phyloP scores from a whole-genome alignment of 23 tunicate genomes.

The Trididemnum clinides region DNA sequence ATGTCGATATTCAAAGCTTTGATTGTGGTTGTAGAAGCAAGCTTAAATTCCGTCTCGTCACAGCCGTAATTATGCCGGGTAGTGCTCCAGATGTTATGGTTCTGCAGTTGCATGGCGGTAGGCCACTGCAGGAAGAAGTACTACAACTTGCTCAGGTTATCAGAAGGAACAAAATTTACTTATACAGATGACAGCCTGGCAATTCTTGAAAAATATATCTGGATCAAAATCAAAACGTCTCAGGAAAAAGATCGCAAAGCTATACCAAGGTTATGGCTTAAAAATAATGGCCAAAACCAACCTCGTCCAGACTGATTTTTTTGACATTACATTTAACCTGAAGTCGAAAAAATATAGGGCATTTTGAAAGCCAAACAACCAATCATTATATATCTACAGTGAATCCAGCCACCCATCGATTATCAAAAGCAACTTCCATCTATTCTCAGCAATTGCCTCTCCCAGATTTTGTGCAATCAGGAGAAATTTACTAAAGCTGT shows the following conservation, averaged over 20 bases:
- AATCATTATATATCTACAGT: neutral
- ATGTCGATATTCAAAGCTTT: too few relatives aligned
- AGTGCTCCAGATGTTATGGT: too few relatives aligned
- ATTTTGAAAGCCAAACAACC: neutral
- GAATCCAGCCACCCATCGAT: neutral
- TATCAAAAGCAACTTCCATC: neutral
- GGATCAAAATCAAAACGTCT: neutral
- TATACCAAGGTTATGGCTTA: neutral
- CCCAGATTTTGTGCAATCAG: neutral
- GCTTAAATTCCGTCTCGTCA: too few relatives aligned
- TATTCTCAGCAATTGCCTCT: neutral
- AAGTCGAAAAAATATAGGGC: neutral
- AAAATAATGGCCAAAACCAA: neutral
- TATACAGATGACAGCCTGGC: neutral
- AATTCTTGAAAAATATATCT: neutral
- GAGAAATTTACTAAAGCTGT: too few relatives aligned
- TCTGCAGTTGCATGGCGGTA: too few relatives aligned
- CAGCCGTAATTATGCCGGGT: too few relatives aligned
- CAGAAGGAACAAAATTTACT: too few relatives aligned
- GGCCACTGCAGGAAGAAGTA: too few relatives aligned
- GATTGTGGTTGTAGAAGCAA: too few relatives aligned
- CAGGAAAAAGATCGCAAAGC: neutral
- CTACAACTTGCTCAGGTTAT: too few relatives aligned
- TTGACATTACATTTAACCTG: neutral
- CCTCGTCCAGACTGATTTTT: neutral